Evolutionary conservation across 1,140 invertebrate genomes (phyloP).

Genomic region (Linepithema humile): DNA sequence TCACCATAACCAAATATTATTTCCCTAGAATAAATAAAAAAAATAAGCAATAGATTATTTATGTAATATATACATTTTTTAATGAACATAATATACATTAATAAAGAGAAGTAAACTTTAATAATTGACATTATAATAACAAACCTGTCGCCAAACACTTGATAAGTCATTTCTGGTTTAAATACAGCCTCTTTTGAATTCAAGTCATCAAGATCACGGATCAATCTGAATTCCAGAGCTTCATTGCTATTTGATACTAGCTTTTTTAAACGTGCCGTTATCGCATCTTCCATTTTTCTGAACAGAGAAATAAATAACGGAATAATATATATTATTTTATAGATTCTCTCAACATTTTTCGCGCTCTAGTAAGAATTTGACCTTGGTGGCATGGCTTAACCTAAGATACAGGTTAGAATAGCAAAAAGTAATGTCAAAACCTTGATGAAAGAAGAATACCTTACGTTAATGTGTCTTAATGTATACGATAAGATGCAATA

Average conservation of each 20-base stretch:
- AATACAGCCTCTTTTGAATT: conserved; percentile 90
- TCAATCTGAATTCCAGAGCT: conserved; percentile 91
- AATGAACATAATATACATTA: neutral
- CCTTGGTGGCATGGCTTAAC: neutral
- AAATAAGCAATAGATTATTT: conserved; percentile 22
- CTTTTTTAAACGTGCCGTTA: conserved; percentile 85
- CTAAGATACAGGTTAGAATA: neutral
- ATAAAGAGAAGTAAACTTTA: neutral
- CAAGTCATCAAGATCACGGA: conserved; percentile 88
- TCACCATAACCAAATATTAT: conserved; percentile 90
- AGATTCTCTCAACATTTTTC: neutral
- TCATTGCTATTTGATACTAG: conserved; percentile 90
- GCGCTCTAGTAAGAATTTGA: neutral
- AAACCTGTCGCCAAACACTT: conserved; percentile 95
- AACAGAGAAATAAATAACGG: conserved; percentile 28
- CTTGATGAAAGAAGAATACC: neutral
- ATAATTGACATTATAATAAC: conserved; percentile 60
- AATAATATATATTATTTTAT: neutral
- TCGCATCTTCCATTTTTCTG: conserved; percentile 79
- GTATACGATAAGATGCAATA: neutral
- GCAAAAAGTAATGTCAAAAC: neutral
- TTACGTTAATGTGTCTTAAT: too few relatives aligned
- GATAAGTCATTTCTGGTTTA: conserved; percentile 95
- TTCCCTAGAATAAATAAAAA: conserved; percentile 2
- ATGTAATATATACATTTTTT: neutral